Percentiles rank a stretch among this genome's conserved stretches.
Evolutionary conservation across 2,113 vertebrate species (phyloP).

Genomic region (Antechinus flavipes): DNA sequence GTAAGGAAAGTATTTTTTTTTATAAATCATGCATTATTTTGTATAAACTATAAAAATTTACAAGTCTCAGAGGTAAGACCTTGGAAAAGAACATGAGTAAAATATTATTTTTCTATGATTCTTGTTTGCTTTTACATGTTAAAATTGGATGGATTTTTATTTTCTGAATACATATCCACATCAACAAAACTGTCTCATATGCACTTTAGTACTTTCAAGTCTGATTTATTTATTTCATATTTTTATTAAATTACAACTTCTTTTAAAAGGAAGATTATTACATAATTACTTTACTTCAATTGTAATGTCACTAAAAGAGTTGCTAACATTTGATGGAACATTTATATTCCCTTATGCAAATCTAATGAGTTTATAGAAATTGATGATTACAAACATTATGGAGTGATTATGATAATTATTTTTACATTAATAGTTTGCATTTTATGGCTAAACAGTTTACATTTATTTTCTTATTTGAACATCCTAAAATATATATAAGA

Average conservation of each 20-base stretch:
- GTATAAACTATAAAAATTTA: conserved; percentile 69
- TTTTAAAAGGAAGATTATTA: conserved; percentile 43
- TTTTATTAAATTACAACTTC: conserved; percentile 44
- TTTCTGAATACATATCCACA: neutral
- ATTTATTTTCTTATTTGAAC: no score
- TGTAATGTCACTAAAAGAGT: no score
- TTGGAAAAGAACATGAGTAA: conserved; percentile 63
- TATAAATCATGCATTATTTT: conserved; percentile 65
- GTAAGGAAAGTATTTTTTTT: conserved; percentile 63
- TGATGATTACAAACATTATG: no score
- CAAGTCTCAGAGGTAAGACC: conserved; percentile 50
- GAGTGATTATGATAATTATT: no score
- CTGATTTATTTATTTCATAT: conserved; percentile 35
- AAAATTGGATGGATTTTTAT: neutral
- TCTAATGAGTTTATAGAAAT: no score
- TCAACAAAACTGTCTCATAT: conserved; percentile 17
- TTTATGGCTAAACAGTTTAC: no score
- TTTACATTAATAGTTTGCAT: no score
- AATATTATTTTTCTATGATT: conserved; percentile 11
- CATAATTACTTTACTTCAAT: conserved; percentile 4
- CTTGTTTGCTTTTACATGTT: conserved; percentile 30
- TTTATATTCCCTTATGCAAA: no score
- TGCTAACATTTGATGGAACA: no score
- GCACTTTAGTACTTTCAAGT: conserved; percentile 41
- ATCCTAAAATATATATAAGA: no score